These are phyloP conservation scores for Erithacus rubecula DNA, from an alignment of 2,797 vertebrate genomes.

Conservation along the genomic window DNA sequence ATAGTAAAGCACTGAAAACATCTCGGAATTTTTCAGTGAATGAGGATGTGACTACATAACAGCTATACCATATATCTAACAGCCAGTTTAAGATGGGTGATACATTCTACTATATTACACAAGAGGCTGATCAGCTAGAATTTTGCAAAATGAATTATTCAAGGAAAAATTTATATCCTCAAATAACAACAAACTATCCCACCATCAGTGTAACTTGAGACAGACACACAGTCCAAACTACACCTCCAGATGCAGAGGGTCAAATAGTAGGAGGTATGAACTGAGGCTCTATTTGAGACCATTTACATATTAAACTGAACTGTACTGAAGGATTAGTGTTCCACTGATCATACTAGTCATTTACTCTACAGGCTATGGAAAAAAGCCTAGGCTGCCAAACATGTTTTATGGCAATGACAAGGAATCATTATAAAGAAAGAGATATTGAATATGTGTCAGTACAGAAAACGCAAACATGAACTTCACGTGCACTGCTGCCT, in stretches of 20 bases:
- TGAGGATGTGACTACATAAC: constrained; percentile 3
- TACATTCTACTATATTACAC: constrained; percentile 56
- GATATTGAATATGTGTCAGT: not conserved
- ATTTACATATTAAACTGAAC: not conserved
- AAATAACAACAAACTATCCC: not conserved
- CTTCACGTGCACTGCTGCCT: not conserved
- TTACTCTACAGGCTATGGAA: not conserved
- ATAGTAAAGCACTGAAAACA: constrained; percentile 57
- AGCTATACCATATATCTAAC: not conserved
- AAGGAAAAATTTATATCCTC: not conserved
- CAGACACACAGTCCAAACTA: not conserved
- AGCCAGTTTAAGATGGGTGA: constrained; percentile 28
- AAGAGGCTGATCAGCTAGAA: constrained; percentile 34
- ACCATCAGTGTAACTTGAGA: not conserved
- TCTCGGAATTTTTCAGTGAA: constrained; percentile 21
- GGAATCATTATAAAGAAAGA: not conserved
- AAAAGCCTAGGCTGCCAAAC: constrained; percentile 14
- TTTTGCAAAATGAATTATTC: constrained; percentile 33
- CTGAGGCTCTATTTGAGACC: not conserved
- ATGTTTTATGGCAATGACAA: not conserved
- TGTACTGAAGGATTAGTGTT: not conserved
- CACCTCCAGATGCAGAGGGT: not conserved
- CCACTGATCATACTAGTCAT: not conserved
- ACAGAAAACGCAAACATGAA: not conserved
- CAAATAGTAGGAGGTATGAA: not conserved